phyloP scores from a whole-genome alignment of 2,797 vertebrate genomes.

The Thalassophryne amazonica region DNA sequence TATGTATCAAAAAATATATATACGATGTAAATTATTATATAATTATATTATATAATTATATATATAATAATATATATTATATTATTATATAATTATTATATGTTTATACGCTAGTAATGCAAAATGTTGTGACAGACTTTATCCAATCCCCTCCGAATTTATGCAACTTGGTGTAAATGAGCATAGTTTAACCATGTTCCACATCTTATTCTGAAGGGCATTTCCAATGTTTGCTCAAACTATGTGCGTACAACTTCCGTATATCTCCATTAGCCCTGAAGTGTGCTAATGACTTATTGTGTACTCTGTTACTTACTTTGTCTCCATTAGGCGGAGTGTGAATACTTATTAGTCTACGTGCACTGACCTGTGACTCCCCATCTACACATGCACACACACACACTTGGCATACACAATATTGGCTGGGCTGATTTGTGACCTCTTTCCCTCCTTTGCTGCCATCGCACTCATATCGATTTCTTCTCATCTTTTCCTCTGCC shows the following conservation, averaged over 20 bases:
- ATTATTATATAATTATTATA: no score
- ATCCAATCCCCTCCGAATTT: constrained; percentile 6
- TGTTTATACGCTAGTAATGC: no score
- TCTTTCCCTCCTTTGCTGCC: constrained; percentile 70
- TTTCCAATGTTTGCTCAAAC: constrained; percentile 36
- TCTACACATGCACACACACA: constrained; percentile 8
- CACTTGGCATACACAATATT: constrained; percentile 44
- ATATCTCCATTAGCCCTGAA: constrained; percentile 65
- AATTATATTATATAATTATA: no score
- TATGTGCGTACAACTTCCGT: constrained; percentile 22
- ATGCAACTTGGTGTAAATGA: constrained; percentile 17
- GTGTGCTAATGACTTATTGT: constrained; percentile 58
- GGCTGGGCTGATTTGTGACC: constrained; percentile 72
- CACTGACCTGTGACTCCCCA: constrained; percentile 58
- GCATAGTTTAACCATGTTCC: constrained; percentile 22
- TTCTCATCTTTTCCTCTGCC: constrained; percentile 50
- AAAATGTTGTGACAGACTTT: constrained; percentile 20
- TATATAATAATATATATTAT: no score
- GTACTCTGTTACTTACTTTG: constrained; percentile 65
- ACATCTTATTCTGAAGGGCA: constrained; percentile 32
- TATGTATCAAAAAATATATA: no score
- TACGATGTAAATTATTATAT: no score
- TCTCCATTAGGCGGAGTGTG: constrained; percentile 71
- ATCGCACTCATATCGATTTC: constrained; percentile 67
- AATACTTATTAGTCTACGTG: constrained; percentile 63